Evolutionary conservation across 2,888 invertebrate genomes (phyloP), one percentile per base, ranked within the genome.

Genomic region (Macrosoma leucophasiata): DNA sequence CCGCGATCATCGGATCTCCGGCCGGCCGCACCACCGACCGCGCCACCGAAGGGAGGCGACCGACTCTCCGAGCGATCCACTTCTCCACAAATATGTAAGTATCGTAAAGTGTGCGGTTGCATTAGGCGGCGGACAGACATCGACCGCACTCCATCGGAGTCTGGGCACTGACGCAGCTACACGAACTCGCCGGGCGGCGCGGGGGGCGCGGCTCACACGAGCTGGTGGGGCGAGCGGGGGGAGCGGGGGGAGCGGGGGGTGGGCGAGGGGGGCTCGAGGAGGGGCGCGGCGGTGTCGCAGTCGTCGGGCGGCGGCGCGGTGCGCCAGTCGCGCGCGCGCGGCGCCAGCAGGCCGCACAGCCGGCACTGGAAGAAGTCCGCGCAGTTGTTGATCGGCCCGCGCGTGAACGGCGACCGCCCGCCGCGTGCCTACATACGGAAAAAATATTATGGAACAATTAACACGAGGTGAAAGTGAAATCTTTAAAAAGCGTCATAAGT

Each of bases 341-440:
- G 90, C 10, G 90, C 86, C 52, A 89, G 86, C 33, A 92, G 65
- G 4, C 94, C 94, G 72, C 91, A 93, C 62, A 92, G 91, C 14
- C 87, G 87, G 59, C 91, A 88, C 52, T 90, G 91, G 62, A 95
- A 89, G 71, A 97, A 93, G 75, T 97, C 96, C 3, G 93, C 88
- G 32, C 92, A 75, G 81, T 97, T 97, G 63, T 89, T 88, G 36
- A 93, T 67, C 28, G 91, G 88, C 0, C 97, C 96, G 60, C 94
- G 92, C 56, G 93, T 89, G 77, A 95, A 95, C 7, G 94, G 94
- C 68, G 93, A 93, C 45, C 90, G 88, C 3, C 91, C 91, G 48
- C 86, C 86, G 55, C 88, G 86, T 52, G 86, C 85, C 49, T 35
- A 35, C 7, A 27, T 2, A 4, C n/a, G n/a, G n/a, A n/a, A n/a